Conservation (phyloP, 2,888 invertebrate genomes). For the Elegia similella region DNA sequence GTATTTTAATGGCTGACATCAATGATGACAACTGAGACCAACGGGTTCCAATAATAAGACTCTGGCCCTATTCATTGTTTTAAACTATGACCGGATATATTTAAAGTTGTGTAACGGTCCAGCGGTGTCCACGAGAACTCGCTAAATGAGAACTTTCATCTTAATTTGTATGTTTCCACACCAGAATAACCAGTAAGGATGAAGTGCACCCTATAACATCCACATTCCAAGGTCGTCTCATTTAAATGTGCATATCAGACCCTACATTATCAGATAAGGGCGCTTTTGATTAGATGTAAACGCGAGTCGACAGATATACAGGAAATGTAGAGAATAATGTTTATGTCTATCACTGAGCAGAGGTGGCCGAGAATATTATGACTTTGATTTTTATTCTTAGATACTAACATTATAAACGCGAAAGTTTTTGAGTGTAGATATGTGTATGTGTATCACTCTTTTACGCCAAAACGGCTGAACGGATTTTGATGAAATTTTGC, state of each 20-base stretch:
- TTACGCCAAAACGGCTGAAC: no score
- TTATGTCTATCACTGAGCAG: neutral
- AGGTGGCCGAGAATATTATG: neutral
- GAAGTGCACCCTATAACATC: conserved; percentile 2
- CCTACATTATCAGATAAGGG: neutral
- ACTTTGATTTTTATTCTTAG: neutral
- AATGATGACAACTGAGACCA: no score
- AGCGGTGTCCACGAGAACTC: no score
- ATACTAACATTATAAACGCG: no score
- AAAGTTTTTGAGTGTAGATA: neutral
- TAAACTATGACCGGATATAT: no score
- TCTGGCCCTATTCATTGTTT: no score
- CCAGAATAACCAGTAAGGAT: conserved; percentile 16
- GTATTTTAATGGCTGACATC: no score
- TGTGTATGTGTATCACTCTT: neutral
- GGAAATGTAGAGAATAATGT: neutral
- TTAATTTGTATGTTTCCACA: neutral
- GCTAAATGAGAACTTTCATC: neutral
- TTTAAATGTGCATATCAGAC: neutral
- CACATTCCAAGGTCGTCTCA: neutral
- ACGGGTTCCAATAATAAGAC: no score
- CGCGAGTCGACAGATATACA: neutral
- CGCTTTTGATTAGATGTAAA: neutral
- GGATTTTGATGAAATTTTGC: no score
- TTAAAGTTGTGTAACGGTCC: no score